Conservation (phyloP, 1,140 invertebrate genomes). For the Stenopsyche tienmushanensis region DNA sequence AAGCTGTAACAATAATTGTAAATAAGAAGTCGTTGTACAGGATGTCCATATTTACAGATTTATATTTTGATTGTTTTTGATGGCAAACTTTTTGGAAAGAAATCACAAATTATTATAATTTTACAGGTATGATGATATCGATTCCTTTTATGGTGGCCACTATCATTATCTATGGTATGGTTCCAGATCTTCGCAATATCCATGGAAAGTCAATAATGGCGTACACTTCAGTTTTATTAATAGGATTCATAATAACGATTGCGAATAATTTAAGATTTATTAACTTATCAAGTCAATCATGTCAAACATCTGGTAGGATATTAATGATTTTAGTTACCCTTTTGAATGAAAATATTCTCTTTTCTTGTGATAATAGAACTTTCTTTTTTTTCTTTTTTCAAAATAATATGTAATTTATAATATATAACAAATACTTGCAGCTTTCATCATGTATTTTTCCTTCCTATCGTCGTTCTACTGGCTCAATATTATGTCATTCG, state of each 20-base stretch:
- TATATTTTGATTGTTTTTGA: neutral
- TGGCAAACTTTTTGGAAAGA: neutral
- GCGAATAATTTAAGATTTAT: neutral
- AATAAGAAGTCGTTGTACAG: neutral
- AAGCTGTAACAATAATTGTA: neutral
- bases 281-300: neutral
- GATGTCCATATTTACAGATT: neutral
- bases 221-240: constrained; percentile 64
- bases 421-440: constrained; percentile 48
- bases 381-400: neutral
- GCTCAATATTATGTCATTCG: too few relatives aligned
- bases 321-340: neutral
- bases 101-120: neutral
- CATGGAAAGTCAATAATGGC: constrained; percentile 74
- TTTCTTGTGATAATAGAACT: too few relatives aligned
- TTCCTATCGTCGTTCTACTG: too few relatives aligned
- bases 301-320: neutral
- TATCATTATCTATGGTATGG: constrained; percentile 69
- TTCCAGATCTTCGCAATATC: constrained; percentile 69
- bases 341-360: too few relatives aligned
- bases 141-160: constrained; percentile 70
- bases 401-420: neutral
- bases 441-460: constrained; percentile 70
- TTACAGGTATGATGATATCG: constrained; percentile 65
- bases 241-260: constrained; percentile 55